phyloP scores from a whole-genome alignment of 2,888 invertebrate genomes.

The Germaria angustata region DNA sequence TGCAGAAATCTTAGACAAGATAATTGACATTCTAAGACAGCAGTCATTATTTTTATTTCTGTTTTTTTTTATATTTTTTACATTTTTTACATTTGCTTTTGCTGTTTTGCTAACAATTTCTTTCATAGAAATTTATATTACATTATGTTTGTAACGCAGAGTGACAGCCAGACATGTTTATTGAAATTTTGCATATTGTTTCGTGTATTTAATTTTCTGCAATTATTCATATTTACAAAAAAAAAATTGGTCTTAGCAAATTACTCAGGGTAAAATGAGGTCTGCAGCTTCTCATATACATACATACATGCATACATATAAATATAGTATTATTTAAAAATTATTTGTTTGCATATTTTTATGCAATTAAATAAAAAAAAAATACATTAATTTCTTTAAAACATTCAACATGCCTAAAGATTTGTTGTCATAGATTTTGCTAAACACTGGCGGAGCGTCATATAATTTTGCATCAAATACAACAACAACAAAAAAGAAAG shows the following conservation, averaged over 20 bases:
- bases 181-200: background rate
- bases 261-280: conserved; percentile 50
- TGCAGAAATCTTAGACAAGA: conserved; percentile 56
- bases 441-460: conserved; percentile 37
- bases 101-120: background rate
- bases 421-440: conserved; percentile 59
- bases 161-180: background rate
- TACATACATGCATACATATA: too few relatives aligned
- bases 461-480: conserved; percentile 22
- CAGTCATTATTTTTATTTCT: conserved; percentile 60
- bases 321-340: background rate
- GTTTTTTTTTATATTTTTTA: too few relatives aligned
- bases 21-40: conserved; percentile 68
- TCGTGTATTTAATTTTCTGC: conserved; percentile 8
- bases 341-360: background rate
- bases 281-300: background rate
- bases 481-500: too few relatives aligned
- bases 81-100: conserved; percentile 8
- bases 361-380: background rate
- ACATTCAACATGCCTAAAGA: conserved; percentile 53
- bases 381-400: background rate
- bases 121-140: background rate
- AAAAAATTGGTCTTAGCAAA: conserved; percentile 27
- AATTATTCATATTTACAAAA: conserved; percentile 50
- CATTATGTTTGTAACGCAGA: background rate